A percentile compares a stretch with the other conserved stretches of the same genome.
Conservation (phyloP, 2,888 invertebrate genomes). For the Gryllus longicercus region DNA sequence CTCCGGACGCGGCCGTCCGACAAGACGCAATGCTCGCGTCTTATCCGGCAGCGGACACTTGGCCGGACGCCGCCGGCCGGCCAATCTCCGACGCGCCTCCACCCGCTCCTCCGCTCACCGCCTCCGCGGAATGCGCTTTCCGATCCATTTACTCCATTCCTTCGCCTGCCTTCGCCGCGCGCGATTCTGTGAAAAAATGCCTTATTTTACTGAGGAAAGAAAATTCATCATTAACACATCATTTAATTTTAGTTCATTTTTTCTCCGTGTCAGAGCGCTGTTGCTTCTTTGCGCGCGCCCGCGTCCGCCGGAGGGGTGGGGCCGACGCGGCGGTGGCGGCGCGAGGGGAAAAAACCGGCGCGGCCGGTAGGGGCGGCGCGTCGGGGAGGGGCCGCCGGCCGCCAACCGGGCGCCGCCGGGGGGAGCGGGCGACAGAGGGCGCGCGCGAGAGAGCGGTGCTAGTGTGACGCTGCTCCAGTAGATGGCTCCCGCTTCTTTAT, state of each 20-base stretch:
- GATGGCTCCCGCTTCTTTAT: conserved; percentile 10
- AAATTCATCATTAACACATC: conserved; percentile 17
- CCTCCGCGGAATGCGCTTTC: neutral
- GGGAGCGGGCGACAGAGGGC: neutral
- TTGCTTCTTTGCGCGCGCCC: conserved; percentile 8
- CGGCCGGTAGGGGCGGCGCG: neutral
- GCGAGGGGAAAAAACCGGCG: neutral
- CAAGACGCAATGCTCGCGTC: neutral
- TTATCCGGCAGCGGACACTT: neutral
- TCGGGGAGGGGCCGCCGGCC: neutral
- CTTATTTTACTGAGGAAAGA: conserved; percentile 6
- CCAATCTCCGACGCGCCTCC: neutral
- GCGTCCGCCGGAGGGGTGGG: neutral
- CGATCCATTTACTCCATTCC: conserved; percentile 17
- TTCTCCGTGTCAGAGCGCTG: conserved; percentile 17
- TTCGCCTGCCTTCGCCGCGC: neutral
- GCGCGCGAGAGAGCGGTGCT: neutral
- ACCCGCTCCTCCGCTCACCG: neutral
- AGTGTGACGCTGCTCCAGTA: neutral
- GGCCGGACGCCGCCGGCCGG: neutral
- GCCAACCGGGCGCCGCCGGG: conserved; percentile 17
- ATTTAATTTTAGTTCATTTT: conserved; percentile 17
- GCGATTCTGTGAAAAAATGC: neutral
- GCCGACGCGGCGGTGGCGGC: neutral
- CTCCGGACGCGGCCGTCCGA: neutral